Conservation (phyloP, 2,113 vertebrate genomes). For the Bufo gargarizans region DNA sequence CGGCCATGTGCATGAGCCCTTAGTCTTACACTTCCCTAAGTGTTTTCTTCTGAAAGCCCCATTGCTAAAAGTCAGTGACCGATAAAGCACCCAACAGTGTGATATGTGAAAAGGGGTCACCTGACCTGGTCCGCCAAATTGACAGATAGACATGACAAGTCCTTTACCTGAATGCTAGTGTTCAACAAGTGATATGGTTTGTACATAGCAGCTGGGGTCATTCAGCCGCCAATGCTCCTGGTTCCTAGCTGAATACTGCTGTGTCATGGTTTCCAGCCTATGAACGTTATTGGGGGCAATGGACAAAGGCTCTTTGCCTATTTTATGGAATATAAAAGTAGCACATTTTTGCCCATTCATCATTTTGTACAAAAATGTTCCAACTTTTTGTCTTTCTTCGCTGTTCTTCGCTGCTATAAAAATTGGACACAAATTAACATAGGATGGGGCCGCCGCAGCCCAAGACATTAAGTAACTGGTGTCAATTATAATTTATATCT, state of each 20-base stretch:
- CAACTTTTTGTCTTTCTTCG: no score
- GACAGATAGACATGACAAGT: conserved; percentile 1
- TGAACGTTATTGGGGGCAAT: no score
- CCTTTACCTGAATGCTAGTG: conserved; percentile 11
- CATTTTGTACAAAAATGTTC: no score
- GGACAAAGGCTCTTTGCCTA: no score
- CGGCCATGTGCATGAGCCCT: not conserved
- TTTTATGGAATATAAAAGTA: no score
- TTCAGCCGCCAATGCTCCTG: not conserved
- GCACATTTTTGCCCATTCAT: no score
- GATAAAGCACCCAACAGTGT: not conserved
- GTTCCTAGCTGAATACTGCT: not conserved
- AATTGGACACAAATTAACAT: no score
- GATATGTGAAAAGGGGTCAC: not conserved
- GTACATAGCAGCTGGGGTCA: not conserved
- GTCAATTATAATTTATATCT: no score
- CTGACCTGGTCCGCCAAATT: not conserved
- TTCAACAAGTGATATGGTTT: conserved; percentile 28
- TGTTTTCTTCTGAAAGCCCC: not conserved
- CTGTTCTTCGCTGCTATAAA: no score
- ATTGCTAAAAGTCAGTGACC: not conserved
- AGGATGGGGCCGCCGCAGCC: no score
- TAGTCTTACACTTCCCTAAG: not conserved
- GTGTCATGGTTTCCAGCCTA: conserved; percentile 17
- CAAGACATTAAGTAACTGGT: no score